A percentile compares a stretch with the other conserved stretches of the same genome.
Evolutionary conservation across 2,113 vertebrate genomes (phyloP).

Genomic region (Promerops cafer): DNA sequence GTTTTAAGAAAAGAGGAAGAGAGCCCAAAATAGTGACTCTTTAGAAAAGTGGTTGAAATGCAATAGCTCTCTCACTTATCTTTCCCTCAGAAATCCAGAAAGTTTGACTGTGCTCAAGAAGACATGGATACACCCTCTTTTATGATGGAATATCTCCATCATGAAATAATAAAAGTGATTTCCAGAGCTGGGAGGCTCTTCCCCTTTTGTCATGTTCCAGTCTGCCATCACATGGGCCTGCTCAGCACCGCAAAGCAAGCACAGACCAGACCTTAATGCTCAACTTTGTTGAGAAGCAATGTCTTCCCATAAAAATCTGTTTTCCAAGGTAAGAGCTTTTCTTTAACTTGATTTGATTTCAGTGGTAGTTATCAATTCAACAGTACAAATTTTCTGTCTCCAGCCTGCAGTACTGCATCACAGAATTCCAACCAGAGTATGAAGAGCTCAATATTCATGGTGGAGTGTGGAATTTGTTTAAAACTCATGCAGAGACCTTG

Average conservation of each 20-base stretch:
- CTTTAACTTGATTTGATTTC: background rate
- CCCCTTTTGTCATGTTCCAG: background rate
- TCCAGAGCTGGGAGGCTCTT: background rate
- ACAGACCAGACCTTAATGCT: background rate
- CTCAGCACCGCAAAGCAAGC: background rate
- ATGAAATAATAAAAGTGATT: background rate
- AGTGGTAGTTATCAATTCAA: background rate
- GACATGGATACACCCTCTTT: background rate
- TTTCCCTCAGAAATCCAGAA: background rate
- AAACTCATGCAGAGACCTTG: background rate
- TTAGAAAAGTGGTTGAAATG: background rate
- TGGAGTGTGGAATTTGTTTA: background rate
- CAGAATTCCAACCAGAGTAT: background rate
- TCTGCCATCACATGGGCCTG: background rate
- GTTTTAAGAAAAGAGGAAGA: background rate
- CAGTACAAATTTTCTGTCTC: background rate
- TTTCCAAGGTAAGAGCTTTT: background rate
- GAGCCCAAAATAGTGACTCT: fast-evolving
- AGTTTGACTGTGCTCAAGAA: background rate
- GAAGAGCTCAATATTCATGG: background rate
- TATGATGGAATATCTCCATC: background rate
- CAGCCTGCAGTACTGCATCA: background rate
- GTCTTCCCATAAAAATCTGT: background rate
- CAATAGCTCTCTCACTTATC: background rate
- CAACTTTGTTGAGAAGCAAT: background rate